A percentile compares a stretch with the other conserved stretches of the same genome.
Evolutionary conservation across 2,113 vertebrate species (phyloP).

Genomic region (Haemorhous mexicanus): DNA sequence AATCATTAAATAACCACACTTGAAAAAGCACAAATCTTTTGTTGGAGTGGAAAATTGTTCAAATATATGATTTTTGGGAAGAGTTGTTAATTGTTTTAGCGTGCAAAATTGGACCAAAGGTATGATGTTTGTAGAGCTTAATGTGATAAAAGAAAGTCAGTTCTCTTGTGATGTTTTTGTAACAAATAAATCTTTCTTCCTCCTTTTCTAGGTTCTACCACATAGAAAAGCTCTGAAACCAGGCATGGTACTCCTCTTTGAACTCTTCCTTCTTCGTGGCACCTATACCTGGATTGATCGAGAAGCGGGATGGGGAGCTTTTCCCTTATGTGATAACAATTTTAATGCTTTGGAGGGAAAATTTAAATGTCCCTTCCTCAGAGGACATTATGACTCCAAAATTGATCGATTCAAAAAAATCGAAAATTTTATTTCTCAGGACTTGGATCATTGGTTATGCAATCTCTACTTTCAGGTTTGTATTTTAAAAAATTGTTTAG

Average conservation of each 20-base stretch:
- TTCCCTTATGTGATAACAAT: slow-evolving; percentile 81
- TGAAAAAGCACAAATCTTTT: background rate
- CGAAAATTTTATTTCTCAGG: slow-evolving; percentile 82
- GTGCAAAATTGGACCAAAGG: background rate
- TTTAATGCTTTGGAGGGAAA: slow-evolving; percentile 81
- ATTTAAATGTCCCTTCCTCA: slow-evolving; percentile 86
- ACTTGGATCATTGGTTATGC: slow-evolving; percentile 91
- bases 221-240: slow-evolving; percentile 73
- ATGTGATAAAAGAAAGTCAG: background rate
- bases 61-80: background rate
- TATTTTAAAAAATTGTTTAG: background rate
- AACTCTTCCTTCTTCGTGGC: slow-evolving; percentile 76
- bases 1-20: background rate
- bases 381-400: slow-evolving; percentile 75
- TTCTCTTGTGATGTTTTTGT: background rate
- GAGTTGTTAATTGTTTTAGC: background rate
- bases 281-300: slow-evolving; percentile 51
- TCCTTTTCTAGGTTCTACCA: slow-evolving; percentile 78
- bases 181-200: background rate
- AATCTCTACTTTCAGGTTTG: slow-evolving; percentile 95
- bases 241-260: slow-evolving; percentile 83
- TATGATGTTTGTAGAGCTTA: background rate
- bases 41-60: background rate
- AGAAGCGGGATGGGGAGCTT: slow-evolving; percentile 84
- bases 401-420: slow-evolving; percentile 83